Percentiles rank a stretch among this genome's conserved stretches.
These are phyloP conservation scores for Spodoptera exigua DNA, from an alignment of 2,888 invertebrate species.

Conservation along the genomic window DNA sequence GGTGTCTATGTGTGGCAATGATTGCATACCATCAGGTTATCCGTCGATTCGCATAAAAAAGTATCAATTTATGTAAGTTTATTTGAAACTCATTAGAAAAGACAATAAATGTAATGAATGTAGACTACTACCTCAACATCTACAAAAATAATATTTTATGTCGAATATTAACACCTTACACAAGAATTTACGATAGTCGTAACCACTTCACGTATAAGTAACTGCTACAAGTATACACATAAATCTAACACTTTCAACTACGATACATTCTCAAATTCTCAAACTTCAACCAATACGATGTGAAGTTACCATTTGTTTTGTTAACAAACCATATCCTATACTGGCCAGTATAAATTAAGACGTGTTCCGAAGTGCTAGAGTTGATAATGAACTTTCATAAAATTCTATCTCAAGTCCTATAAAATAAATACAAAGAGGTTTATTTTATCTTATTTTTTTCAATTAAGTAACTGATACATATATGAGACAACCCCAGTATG, in stretches of 20 bases:
- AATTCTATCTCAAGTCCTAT: constrained; percentile 9
- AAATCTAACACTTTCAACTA: constrained; percentile 62
- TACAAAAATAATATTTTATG: constrained; percentile 22
- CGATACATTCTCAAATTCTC: constrained; percentile 58
- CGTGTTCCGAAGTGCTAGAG: constrained; percentile 25
- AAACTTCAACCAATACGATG: constrained; percentile 53
- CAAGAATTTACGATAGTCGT: constrained; percentile 53
- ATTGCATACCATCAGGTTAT: no score
- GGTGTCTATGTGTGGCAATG: no score
- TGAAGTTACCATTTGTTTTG: constrained; percentile 54
- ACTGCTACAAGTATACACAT: constrained; percentile 58
- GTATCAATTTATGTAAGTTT: no score
- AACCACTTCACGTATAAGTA: constrained; percentile 49
- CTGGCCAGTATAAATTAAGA: constrained; percentile 47
- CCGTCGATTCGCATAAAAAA: no score
- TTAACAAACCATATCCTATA: constrained; percentile 45
- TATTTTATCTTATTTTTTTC: no score
- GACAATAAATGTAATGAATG: no score
- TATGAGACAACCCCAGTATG: no score
- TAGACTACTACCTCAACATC: no score
- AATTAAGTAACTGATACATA: no score
- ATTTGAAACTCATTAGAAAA: no score
- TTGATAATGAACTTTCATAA: constrained; percentile 51
- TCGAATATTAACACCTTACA: constrained; percentile 43
- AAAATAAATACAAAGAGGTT: no score